Evolutionary conservation across 1,140 invertebrate genomes (phyloP).

Genomic region (Diploscapter pachys): DNA sequence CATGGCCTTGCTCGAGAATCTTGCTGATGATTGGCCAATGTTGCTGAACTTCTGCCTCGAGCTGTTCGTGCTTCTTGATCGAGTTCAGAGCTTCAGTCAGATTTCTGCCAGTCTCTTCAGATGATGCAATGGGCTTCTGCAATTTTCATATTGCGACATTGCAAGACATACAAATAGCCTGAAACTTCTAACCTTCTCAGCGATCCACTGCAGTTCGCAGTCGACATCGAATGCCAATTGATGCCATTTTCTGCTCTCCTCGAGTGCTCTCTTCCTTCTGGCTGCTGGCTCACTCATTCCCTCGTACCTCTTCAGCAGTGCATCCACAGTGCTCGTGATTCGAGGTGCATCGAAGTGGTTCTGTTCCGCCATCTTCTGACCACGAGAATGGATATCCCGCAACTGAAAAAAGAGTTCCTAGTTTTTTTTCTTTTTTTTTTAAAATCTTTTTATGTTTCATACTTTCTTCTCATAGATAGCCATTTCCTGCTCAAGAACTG

Average conservation of each 20-base stretch:
- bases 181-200: constrained; percentile 68
- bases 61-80: constrained; percentile 86
- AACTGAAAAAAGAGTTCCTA: constrained; percentile 10
- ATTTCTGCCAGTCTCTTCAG: constrained; percentile 70
- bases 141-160: not conserved
- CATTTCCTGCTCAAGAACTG: constrained; percentile 77
- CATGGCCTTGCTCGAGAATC: constrained; percentile 71
- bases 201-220: constrained; percentile 89
- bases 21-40: constrained; percentile 79
- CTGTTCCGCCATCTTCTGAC: constrained; percentile 81
- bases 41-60: constrained; percentile 78
- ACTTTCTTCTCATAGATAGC: constrained; percentile 74
- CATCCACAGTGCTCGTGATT: constrained; percentile 71
- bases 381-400: constrained; percentile 61
- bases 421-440: not conserved
- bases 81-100: constrained; percentile 85
- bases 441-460: constrained; percentile 44
- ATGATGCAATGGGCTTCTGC: constrained; percentile 71
- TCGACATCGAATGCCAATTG: constrained; percentile 91
- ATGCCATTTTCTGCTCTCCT: constrained; percentile 81
- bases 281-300: constrained; percentile 57
- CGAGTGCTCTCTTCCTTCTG: constrained; percentile 62
- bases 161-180: not conserved
- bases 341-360: constrained; percentile 87
- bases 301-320: constrained; percentile 30